Evolutionary conservation across 2,113 vertebrate genomes (phyloP), one percentile per base, ranked within the genome.

Genomic region (Daboia siamensis): DNA sequence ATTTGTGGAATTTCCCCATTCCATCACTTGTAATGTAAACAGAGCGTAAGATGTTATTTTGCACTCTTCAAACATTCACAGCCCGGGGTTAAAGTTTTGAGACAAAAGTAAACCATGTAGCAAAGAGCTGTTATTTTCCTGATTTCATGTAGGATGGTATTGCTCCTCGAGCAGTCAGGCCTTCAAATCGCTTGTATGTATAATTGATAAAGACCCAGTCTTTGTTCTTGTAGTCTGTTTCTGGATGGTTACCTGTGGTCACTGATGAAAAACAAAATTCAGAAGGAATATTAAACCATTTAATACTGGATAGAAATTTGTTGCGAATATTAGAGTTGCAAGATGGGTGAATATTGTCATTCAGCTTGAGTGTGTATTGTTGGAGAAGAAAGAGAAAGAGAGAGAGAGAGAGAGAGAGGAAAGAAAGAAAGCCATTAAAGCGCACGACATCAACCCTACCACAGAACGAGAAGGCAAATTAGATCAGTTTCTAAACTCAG

Each of bases 141-240:
- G 98, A 98, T 97, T 99, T 99, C 98, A 99, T 99, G 54, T 99
- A 99, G 96, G 99, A 99, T 6, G 99, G 99, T 55, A 99, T 99
- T 0, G 99, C 98, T 48, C 99, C 99, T 88, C 99, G 98, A 3
- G 99, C 99, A 0, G 99, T 99, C 94, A 99, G 97, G 39, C 99
- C 99, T 94, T 99, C 99, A 0, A 99, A 99, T 93, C 99, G 99
- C 86, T 99, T 99, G 97, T 99, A 99, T 1, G 99, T 99, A 96
- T 99, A 99, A 96, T 99, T 99, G 97, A 99, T 98, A 97, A 99
- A 99, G 96, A 99, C 99, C 99, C 99, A 99, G 97, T 99, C 99
- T 94, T 99, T 99, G 97, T 98, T 99, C 97, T 99, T 99, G 96
- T 99, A 98, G 96, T 99, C 99, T 0, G 97, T 98, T 96, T 99